Evolutionary conservation across 2,113 vertebrate genomes (phyloP).

Genomic region (Phocoena phocoena): DNA sequence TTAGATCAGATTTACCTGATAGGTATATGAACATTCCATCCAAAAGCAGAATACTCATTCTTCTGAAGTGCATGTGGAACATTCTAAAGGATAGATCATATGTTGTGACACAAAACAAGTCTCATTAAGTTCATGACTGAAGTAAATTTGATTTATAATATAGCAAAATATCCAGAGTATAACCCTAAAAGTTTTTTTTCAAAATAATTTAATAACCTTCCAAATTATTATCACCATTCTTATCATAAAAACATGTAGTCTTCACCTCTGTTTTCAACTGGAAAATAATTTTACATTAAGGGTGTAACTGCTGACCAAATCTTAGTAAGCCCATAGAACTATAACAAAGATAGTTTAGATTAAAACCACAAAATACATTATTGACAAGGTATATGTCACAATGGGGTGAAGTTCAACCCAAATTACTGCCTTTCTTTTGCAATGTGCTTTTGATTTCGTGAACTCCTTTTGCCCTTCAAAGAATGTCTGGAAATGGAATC

Average conservation of each 20-base stretch:
- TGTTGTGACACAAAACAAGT: neutral
- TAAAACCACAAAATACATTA: neutral
- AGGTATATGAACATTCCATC: neutral
- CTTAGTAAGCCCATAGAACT: neutral
- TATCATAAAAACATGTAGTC: neutral
- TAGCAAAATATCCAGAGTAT: neutral
- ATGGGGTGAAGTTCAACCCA: neutral
- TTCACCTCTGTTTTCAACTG: neutral
- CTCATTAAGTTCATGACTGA: neutral
- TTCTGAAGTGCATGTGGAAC: neutral
- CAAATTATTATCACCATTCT: neutral
- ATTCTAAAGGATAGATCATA: neutral
- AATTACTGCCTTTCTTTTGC: neutral
- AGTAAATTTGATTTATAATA: constrained; percentile 33
- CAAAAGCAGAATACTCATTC: neutral
- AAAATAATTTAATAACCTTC: neutral
- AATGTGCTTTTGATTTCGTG: neutral
- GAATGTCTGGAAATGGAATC: neutral
- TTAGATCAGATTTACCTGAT: neutral
- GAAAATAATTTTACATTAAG: neutral
- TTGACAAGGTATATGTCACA: neutral
- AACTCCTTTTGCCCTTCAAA: constrained; percentile 24
- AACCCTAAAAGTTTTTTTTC: neutral
- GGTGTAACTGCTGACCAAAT: neutral
- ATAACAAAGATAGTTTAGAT: neutral